Percentiles rank a stretch among this genome's conserved stretches.
These are phyloP conservation scores for Calephelis perditalis DNA, from an alignment of 2,888 invertebrate genomes.

Conservation along the genomic window DNA sequence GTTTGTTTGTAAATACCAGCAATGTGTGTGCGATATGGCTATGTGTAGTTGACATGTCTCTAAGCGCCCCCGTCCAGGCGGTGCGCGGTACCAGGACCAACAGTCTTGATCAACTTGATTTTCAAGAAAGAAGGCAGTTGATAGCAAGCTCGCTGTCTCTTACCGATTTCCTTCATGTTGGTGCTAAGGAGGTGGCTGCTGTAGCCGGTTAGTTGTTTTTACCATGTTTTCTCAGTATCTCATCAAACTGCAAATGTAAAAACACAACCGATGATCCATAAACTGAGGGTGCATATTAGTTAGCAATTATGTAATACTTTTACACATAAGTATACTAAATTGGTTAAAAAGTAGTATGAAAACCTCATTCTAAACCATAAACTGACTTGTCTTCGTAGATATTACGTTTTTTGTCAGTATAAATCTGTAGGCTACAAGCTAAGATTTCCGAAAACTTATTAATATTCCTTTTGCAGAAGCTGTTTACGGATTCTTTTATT, in stretches of 20 bases:
- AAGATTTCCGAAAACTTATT: too few relatives aligned
- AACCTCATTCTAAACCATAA: not conserved
- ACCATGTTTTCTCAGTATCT: conserved; percentile 16
- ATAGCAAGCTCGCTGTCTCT: conserved; percentile 92
- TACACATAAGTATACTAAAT: not conserved
- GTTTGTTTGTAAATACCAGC: conserved; percentile 45
- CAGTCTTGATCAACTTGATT: conserved; percentile 93
- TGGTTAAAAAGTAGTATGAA: not conserved
- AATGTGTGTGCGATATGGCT: conserved; percentile 61
- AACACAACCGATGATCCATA: not conserved
- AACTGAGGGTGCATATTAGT: too few relatives aligned
- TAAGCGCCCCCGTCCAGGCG: conserved; percentile 73
- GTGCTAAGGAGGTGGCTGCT: conserved; percentile 78
- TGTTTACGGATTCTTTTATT: too few relatives aligned
- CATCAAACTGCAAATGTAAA: not conserved
- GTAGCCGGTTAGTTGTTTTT: conserved; percentile 66
- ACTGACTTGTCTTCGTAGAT: not conserved
- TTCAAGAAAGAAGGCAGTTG: conserved; percentile 93
- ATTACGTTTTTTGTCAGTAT: not conserved
- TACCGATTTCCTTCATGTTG: conserved; percentile 89
- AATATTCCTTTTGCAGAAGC: too few relatives aligned
- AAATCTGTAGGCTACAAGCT: too few relatives aligned
- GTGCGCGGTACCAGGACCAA: conserved; percentile 82
- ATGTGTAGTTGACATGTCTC: conserved; percentile 74
- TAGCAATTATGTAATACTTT: too few relatives aligned